A percentile compares a stretch with the other conserved stretches of the same genome.
phyloP scores from a whole-genome alignment of 92 coral and sea anemone genomes.

The Virgularia gustaviana region DNA sequence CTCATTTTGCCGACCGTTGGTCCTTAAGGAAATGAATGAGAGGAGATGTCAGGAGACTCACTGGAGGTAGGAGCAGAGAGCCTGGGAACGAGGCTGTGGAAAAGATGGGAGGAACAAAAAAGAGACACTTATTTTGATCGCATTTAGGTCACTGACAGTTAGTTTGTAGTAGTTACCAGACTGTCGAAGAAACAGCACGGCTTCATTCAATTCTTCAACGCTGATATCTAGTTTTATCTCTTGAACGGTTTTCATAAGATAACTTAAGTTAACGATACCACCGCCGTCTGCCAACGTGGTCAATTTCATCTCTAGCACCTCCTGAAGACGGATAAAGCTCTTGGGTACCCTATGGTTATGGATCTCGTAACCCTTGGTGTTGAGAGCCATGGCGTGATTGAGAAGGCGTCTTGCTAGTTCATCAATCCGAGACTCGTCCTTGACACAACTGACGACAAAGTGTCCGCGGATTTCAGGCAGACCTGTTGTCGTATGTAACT shows the following conservation, averaged over 20 bases:
- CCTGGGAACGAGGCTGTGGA: no score
- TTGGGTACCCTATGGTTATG: constrained; percentile 74
- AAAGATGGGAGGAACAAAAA: no score
- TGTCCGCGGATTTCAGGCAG: constrained; percentile 77
- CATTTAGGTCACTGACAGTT: no score
- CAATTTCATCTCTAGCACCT: constrained; percentile 41
- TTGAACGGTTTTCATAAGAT: constrained; percentile 52
- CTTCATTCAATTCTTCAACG: constrained; percentile 72
- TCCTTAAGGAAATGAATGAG: no score
- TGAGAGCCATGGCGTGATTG: constrained; percentile 71
- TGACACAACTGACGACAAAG: constrained; percentile 71
- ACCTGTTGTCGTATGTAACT: constrained; percentile 54
- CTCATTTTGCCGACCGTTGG: no score
- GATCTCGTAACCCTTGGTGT: constrained; percentile 68
- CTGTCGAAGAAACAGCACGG: constrained; percentile 78
- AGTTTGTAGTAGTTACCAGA: no score
- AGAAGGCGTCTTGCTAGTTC: constrained; percentile 61
- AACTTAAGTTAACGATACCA: constrained; percentile 17
- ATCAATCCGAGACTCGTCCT: constrained; percentile 66
- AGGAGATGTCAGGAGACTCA: no score
- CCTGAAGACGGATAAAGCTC: constrained; percentile 68
- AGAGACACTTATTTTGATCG: no score
- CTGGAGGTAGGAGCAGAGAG: no score
- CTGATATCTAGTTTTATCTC: constrained; percentile 63
- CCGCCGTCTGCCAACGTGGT: not conserved